Percentiles rank a stretch among this genome's conserved stretches.
phyloP scores from a whole-genome alignment of 2,113 vertebrate species.

The Apteryx mantelli region DNA sequence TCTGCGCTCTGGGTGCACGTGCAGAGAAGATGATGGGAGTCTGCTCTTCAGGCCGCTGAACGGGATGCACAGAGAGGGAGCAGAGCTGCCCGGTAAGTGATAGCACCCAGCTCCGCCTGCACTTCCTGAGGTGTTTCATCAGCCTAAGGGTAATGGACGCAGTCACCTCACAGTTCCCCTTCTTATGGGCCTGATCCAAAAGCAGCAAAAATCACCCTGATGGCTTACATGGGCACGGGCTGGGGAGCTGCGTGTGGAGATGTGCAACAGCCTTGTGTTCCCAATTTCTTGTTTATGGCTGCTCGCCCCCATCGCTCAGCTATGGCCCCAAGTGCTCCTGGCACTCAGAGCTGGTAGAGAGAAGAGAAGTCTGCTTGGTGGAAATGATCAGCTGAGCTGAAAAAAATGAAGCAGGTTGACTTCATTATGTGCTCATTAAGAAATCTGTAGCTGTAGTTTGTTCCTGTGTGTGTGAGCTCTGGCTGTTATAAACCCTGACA shows the following conservation, averaged over 20 bases:
- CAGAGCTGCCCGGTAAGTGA: not conserved
- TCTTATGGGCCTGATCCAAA: not conserved
- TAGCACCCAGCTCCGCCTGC: rapidly evolving
- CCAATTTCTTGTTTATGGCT: not conserved
- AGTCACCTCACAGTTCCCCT: not conserved
- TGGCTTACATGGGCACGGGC: not conserved
- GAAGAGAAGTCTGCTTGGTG: not conserved
- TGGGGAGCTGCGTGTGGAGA: not conserved
- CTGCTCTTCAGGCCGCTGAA: not conserved
- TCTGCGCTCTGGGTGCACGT: rapidly evolving
- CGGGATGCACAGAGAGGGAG: not conserved
- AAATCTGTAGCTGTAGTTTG: constrained; percentile 58
- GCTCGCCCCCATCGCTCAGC: not conserved
- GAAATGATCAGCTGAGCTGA: constrained; percentile 18
- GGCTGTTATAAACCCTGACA: constrained; percentile 73
- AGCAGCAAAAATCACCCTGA: not conserved
- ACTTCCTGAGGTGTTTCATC: not conserved
- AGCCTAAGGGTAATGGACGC: not conserved
- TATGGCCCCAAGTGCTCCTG: not conserved
- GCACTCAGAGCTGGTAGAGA: not conserved
- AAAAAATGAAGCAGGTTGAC: constrained; percentile 43
- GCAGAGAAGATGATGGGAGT: not conserved
- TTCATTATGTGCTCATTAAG: constrained; percentile 67
- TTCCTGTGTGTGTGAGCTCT: constrained; percentile 57
- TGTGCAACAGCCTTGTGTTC: rapidly evolving